Base-by-base conservation (phyloP, 2,113 vertebrate genomes). In the Gila orcuttii region DNA sequence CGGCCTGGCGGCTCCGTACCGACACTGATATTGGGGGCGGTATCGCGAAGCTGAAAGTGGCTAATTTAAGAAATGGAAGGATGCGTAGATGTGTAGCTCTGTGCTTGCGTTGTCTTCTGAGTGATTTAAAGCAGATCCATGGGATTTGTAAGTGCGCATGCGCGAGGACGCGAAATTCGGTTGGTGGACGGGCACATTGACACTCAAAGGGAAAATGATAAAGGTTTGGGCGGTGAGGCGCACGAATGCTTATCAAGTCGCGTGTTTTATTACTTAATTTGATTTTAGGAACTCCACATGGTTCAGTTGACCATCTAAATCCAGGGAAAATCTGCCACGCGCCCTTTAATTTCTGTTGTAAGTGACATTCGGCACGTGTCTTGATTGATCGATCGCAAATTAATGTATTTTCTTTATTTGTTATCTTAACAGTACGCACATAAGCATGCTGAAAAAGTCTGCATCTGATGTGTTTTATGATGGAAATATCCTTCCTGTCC, bases 1-100 rank as follows among this genome's bases (percentile, higher is more conserved):
- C 95, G 95, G 95, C 95, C 95, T 95, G 94, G 93, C 93, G 95
- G 95, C 95, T 96, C 95, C 95, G 95, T 95, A 95, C 95, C 95
- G 95, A 94, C 92, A 93, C 95, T 94, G 95, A 94, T 89, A 96
- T 95, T 96, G 95, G 95, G 94, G 95, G 95, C 95, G 95, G 95
- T 96, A 96, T 96, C 93, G 90, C 95, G 95, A 96, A 94, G 95
- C 95, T 94, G 91, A 94, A 91, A 79, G 91, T 71, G 94, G 91
- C 94, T 93, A 94, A 94, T 93, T 92, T 94, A 95, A 95, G 93
- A 93, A 95, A 93, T 84, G 90, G 91, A 92, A 92, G 89, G 89
- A 91, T 90, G 86, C 92, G 92, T 90, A 87, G 89, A 87, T 86
- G 91, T 87, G 88, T 79, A 62, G 73, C 77, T 78, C 74, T 88